Conservation (phyloP, 2,888 invertebrate species). For the Hymenopus coronatus region DNA sequence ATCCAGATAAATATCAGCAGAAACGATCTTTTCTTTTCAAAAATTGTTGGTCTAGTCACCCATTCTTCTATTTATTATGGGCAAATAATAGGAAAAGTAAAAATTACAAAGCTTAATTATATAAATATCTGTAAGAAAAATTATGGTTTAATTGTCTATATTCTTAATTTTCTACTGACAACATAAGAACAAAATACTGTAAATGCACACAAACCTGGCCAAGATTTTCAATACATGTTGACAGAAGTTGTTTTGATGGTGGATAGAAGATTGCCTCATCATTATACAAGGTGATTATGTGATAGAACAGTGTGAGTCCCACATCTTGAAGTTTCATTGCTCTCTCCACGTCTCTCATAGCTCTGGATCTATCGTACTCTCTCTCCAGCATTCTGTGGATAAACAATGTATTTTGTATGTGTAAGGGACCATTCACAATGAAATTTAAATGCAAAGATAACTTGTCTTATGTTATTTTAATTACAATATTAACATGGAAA, state of each 20-base stretch:
- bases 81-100: too few relatives aligned
- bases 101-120: too few relatives aligned
- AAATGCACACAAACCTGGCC: slow-evolving; percentile 53
- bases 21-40: too few relatives aligned
- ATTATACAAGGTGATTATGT: slow-evolving; percentile 60
- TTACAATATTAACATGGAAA: too few relatives aligned
- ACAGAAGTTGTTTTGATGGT: slow-evolving; percentile 67
- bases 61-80: too few relatives aligned
- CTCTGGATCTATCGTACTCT: slow-evolving; percentile 33
- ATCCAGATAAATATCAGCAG: too few relatives aligned
- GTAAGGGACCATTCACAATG: background rate
- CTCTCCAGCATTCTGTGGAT: slow-evolving; percentile 36
- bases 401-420: background rate
- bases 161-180: too few relatives aligned
- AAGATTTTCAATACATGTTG: slow-evolving; percentile 64
- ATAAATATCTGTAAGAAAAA: too few relatives aligned
- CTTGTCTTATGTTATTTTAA: too few relatives aligned
- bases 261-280: slow-evolving; percentile 66
- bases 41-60: too few relatives aligned
- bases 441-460: background rate
- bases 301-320: slow-evolving; percentile 63
- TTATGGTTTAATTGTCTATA: too few relatives aligned
- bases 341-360: slow-evolving; percentile 29
- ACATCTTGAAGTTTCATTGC: slow-evolving; percentile 46
- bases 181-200: too few relatives aligned